phyloP scores from a whole-genome alignment of 2,888 invertebrate species.

The Drosophila diplacantha region DNA sequence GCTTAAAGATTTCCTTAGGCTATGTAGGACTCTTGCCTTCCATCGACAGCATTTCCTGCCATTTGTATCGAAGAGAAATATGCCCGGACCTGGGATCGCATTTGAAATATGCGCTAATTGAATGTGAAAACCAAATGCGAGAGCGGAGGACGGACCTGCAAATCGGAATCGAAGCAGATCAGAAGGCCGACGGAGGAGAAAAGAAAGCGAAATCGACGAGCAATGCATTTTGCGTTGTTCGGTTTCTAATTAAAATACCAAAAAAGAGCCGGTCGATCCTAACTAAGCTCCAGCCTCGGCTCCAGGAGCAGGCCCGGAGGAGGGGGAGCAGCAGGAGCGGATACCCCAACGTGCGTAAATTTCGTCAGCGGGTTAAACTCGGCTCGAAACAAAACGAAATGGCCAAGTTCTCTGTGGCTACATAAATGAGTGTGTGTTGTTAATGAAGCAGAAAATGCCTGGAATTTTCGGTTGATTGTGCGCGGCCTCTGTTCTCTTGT shows the following conservation, averaged over 20 bases:
- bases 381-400: conserved; percentile 60
- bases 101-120: conserved; percentile 68
- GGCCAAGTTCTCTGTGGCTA: conserved; percentile 49
- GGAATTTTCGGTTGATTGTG: conserved; percentile 71
- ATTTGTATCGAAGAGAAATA: conserved; percentile 45
- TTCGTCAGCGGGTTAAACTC: conserved; percentile 43
- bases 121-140: conserved; percentile 64
- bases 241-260: conserved; percentile 72
- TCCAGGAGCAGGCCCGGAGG: conserved; percentile 45
- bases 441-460: conserved; percentile 70
- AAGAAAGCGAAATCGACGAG: conserved; percentile 56
- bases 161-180: conserved; percentile 31
- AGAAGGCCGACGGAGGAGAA: conserved; percentile 23
- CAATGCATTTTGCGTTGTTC: conserved; percentile 67
- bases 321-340: conserved; percentile 2
- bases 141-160: not conserved
- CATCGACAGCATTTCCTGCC: conserved; percentile 53
- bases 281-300: conserved; percentile 30
- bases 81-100: conserved; percentile 43
- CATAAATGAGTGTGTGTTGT: conserved; percentile 50
- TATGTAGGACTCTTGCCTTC: conserved; percentile 1
- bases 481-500: conserved; percentile 23
- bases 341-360: conserved; percentile 43
- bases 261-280: conserved; percentile 50
- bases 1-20: not conserved